These are phyloP conservation scores for Muscicapa striata DNA, from an alignment of 2,797 vertebrate genomes.

Conservation along the genomic window DNA sequence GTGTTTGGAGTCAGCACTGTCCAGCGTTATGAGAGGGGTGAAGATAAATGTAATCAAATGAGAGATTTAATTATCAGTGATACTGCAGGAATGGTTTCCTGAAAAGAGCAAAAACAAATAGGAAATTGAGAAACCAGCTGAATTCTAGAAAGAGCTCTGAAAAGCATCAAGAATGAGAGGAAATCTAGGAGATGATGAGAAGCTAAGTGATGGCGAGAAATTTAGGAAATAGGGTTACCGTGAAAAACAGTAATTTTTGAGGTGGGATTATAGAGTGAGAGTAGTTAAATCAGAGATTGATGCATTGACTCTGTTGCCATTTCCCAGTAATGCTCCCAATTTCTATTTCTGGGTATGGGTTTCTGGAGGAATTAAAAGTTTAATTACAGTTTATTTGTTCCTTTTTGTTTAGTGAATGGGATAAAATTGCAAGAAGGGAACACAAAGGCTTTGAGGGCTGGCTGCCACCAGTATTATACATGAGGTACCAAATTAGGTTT, in stretches of 20 bases:
- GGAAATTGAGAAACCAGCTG: not conserved
- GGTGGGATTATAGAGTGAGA: not conserved
- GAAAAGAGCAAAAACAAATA: not conserved
- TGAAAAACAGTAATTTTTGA: not conserved
- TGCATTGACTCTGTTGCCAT: not conserved
- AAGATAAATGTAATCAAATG: not conserved
- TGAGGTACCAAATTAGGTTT: not conserved
- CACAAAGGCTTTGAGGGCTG: not conserved
- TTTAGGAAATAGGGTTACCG: not conserved
- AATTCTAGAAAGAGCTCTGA: not conserved
- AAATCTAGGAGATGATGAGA: not conserved
- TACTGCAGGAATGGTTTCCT: not conserved
- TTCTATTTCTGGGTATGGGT: not conserved
- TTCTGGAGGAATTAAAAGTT: not conserved
- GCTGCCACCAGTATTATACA: not conserved
- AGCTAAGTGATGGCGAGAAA: not conserved
- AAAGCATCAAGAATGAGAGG: not conserved
- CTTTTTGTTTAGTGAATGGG: not conserved
- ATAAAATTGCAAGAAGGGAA: not conserved
- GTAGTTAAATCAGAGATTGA: not conserved
- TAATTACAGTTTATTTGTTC: not conserved
- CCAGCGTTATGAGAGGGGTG: not conserved
- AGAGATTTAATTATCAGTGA: not conserved
- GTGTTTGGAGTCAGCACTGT: not conserved
- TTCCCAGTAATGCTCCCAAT: not conserved